phyloP scores from a whole-genome alignment of 2,113 vertebrate genomes.

The Numida meleagris region DNA sequence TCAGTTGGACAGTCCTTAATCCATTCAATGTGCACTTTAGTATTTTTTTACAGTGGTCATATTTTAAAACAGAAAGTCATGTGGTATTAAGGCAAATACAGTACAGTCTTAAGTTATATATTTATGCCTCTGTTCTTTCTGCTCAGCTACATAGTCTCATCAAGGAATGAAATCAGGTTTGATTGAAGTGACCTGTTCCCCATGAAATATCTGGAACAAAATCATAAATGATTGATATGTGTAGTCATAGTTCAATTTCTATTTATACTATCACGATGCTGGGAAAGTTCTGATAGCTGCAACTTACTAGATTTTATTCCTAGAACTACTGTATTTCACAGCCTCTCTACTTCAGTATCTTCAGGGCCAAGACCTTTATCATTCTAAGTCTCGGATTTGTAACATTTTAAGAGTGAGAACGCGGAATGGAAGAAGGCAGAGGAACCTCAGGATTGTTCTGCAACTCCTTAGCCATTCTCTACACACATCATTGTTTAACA shows the following conservation, averaged over 20 bases:
- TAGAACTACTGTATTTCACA: neutral
- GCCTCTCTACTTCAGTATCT: neutral
- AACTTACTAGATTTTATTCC: neutral
- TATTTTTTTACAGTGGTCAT: neutral
- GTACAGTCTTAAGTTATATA: neutral
- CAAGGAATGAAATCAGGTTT: neutral
- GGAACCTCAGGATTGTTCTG: neutral
- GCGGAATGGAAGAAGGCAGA: neutral
- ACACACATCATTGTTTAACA: neutral
- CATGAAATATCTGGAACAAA: neutral
- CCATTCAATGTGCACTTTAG: neutral
- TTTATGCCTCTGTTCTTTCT: neutral
- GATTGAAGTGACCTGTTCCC: neutral
- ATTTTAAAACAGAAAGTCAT: neutral
- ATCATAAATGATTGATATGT: neutral
- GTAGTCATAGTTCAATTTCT: neutral
- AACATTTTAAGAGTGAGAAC: neutral
- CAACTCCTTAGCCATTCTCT: neutral
- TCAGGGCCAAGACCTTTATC: neutral
- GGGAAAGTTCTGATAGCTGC: neutral
- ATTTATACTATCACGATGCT: neutral
- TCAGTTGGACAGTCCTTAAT: neutral
- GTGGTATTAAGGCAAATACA: neutral
- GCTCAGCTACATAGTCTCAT: neutral
- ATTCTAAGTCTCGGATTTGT: neutral